phyloP scores from a whole-genome alignment of 2,888 invertebrate species.

The Agrotis clavis region DNA sequence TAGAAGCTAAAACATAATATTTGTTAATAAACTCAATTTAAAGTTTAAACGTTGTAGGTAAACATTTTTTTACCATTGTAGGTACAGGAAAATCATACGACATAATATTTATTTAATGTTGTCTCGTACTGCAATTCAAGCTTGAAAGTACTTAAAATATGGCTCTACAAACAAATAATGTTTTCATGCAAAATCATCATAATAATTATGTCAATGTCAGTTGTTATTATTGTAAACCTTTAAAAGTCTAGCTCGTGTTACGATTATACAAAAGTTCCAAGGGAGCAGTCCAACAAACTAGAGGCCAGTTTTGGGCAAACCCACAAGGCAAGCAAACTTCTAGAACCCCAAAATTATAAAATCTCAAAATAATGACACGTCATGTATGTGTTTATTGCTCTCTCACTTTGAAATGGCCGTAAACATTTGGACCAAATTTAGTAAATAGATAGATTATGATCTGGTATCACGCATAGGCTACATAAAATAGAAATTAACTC shows the following conservation, averaged over 20 bases:
- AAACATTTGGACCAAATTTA: neutral
- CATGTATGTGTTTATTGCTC: neutral
- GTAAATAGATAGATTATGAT: neutral
- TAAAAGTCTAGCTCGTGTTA: conserved; percentile 1
- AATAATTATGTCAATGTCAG: neutral
- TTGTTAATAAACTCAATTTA: too few relatives aligned
- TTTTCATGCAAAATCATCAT: conserved; percentile 6
- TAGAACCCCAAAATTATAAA: too few relatives aligned
- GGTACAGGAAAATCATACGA: neutral
- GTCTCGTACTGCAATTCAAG: neutral
- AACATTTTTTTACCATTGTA: neutral
- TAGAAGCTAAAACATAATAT: too few relatives aligned
- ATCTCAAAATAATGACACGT: too few relatives aligned
- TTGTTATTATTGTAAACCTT: conserved; percentile 5
- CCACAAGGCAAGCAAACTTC: too few relatives aligned
- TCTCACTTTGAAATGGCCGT: neutral
- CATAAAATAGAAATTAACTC: neutral
- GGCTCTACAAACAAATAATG: neutral
- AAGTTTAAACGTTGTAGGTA: too few relatives aligned
- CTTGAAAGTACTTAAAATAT: neutral
- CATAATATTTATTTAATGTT: neutral
- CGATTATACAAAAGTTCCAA: neutral
- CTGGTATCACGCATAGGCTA: neutral
- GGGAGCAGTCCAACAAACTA: too few relatives aligned
- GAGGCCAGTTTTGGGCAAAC: too few relatives aligned